Base-by-base conservation (phyloP, 2,797 vertebrate species). In the Rhadinocentrus ornatus region DNA sequence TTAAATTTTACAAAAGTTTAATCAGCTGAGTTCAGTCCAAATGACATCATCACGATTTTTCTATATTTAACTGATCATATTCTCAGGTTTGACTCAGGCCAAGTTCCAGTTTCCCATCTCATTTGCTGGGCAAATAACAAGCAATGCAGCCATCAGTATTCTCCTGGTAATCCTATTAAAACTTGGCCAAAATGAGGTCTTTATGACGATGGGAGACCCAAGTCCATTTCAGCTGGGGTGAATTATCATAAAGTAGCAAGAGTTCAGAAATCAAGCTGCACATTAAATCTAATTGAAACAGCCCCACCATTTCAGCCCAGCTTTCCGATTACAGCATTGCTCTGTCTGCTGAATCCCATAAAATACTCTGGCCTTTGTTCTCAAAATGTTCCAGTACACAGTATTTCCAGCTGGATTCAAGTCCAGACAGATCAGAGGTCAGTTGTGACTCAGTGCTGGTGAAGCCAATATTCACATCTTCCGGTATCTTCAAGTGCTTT, bases 251-350 rank as follows among this genome's bases (percentile, higher is more conserved):
- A 83, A 84, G 80, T 59, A 80, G 77, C 81, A 82, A 69, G 85
- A 86, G 85, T 89, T 91, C 84, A 88, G 80, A 73, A 90, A 83
- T 81, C 91, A 88, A 86, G 87, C 86, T 81, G 82, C 82, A 82
- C 89, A 91, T 91, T 86, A 90, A 84, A 81, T 84, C 78, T 91
- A 89, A 92, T 92, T 93, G 89, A 92, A 90, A 89, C 66, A 75
- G 85, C 68, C 83, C 80, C 80, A 71, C 73, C 77, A 77, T 90
- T 86, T 79, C 68, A 77, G 75, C 84, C 72, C 71, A 62, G 82
- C 84, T 82, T 46, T 71, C 82, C 24, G 35, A 52, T 68, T 73
- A 70, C 57, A 85, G 66, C 72, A 80, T 81, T 79, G 84, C 67
- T 83, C 62, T 52, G 62, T 75, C 75, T 80, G 81, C 66, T 81